Conservation (phyloP, 2,113 vertebrate genomes). For the Pantherophis guttatus region DNA sequence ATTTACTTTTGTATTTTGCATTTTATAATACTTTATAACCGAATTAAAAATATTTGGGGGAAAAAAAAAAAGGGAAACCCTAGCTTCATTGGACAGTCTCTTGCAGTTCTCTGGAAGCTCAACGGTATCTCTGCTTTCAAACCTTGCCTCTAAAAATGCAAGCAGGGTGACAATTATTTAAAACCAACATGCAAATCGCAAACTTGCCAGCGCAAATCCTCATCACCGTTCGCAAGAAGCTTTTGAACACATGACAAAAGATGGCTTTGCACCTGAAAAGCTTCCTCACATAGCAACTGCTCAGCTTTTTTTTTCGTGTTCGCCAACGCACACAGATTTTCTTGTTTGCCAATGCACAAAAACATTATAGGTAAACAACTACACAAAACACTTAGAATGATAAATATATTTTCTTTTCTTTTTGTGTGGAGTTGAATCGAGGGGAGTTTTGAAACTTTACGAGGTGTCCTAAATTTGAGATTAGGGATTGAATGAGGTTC, state of each 20-base stretch:
- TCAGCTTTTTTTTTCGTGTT: background rate
- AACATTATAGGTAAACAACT: background rate
- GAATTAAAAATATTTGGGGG: rapidly evolving
- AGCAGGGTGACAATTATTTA: background rate
- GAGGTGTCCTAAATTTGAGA: background rate
- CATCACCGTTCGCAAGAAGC: background rate
- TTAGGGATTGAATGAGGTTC: background rate
- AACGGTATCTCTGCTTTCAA: background rate
- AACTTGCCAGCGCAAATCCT: background rate
- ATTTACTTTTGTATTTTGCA: too few species aligned
- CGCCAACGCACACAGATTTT: background rate
- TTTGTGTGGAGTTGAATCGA: background rate
- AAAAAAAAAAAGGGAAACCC: too few species aligned
- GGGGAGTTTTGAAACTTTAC: background rate
- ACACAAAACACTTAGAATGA: background rate
- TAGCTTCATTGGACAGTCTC: background rate
- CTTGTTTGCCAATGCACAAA: background rate
- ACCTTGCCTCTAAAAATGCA: background rate
- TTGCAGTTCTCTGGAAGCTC: background rate
- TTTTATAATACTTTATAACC: too few species aligned
- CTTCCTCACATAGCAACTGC: background rate
- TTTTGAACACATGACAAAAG: background rate
- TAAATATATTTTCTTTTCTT: background rate
- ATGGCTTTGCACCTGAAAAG: background rate
- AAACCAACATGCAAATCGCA: background rate